phyloP scores from a whole-genome alignment of 2,888 invertebrate genomes.

The Perithous albicinctus region DNA sequence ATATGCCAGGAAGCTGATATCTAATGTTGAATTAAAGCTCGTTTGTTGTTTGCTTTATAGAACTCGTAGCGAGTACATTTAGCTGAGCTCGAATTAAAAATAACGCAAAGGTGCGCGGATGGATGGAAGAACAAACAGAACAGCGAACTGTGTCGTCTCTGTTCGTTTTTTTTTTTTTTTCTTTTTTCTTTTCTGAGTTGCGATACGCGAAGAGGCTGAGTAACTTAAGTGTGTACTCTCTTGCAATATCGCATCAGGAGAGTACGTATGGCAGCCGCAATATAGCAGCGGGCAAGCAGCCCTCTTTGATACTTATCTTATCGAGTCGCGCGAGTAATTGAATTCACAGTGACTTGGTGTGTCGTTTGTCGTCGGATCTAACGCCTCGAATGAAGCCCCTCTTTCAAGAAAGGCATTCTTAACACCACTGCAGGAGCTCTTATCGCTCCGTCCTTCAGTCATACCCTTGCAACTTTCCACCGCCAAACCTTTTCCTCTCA shows the following conservation, averaged over 20 bases:
- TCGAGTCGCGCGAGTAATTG: slow-evolving; percentile 54
- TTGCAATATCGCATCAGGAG: slow-evolving; percentile 10
- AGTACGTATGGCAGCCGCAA: neutral
- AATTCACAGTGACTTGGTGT: slow-evolving; percentile 54
- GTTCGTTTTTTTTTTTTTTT: too few relatives aligned
- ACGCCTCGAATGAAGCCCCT: slow-evolving; percentile 13
- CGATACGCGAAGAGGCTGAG: slow-evolving; percentile 1
- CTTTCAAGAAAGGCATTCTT: slow-evolving; percentile 18
- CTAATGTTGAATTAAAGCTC: neutral
- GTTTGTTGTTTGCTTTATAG: neutral
- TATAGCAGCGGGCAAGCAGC: slow-evolving; percentile 28
- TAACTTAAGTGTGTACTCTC: neutral
- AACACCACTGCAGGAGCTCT: slow-evolving; percentile 1
- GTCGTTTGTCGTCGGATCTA: slow-evolving; percentile 36
- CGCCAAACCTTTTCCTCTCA: neutral
- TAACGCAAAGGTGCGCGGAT: slow-evolving; percentile 12
- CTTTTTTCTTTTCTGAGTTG: neutral
- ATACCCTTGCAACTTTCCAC: neutral
- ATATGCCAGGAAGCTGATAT: neutral
- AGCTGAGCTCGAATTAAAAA: slow-evolving; percentile 7
- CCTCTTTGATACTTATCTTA: slow-evolving; percentile 55
- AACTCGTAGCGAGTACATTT: neutral
- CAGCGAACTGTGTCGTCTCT: neutral
- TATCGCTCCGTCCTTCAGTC: slow-evolving; percentile 29
- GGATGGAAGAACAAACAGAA: slow-evolving; percentile 6